Evolutionary conservation across 2,113 vertebrate species (phyloP).

Genomic region (Pangasianodon hypophthalmus): DNA sequence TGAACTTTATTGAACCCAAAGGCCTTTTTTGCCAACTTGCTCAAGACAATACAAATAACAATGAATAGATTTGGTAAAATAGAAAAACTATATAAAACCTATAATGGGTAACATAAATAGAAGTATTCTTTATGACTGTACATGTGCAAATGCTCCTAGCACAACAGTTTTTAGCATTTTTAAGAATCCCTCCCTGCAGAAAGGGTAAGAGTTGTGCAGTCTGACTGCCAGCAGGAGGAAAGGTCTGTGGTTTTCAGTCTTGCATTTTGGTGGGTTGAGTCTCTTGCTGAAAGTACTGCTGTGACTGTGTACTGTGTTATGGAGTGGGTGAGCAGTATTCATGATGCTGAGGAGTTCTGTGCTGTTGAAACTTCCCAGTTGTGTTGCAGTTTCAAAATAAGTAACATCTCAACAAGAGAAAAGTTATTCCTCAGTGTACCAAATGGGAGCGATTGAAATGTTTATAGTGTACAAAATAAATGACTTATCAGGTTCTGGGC

Average conservation of each 20-base stretch:
- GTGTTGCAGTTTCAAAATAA: neutral
- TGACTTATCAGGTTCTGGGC: neutral
- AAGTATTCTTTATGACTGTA: neutral
- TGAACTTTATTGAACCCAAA: neutral
- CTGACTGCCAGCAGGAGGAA: neutral
- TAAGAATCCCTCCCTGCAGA: neutral
- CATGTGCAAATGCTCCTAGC: neutral
- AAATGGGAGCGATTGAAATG: neutral
- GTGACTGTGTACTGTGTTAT: neutral
- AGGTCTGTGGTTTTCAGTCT: neutral
- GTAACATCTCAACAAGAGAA: neutral
- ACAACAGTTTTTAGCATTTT: neutral
- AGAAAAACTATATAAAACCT: neutral
- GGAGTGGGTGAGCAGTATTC: neutral
- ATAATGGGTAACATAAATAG: neutral
- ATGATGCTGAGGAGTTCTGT: neutral
- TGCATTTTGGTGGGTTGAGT: neutral
- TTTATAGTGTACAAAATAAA: neutral
- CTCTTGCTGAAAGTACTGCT: neutral
- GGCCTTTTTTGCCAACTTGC: neutral
- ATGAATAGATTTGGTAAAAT: neutral
- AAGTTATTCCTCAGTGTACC: neutral
- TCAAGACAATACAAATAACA: neutral
- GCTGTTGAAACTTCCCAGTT: neutral
- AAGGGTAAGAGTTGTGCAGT: neutral